Conservation (phyloP, 2,797 vertebrate genomes). For the Propithecus perrieri region DNA sequence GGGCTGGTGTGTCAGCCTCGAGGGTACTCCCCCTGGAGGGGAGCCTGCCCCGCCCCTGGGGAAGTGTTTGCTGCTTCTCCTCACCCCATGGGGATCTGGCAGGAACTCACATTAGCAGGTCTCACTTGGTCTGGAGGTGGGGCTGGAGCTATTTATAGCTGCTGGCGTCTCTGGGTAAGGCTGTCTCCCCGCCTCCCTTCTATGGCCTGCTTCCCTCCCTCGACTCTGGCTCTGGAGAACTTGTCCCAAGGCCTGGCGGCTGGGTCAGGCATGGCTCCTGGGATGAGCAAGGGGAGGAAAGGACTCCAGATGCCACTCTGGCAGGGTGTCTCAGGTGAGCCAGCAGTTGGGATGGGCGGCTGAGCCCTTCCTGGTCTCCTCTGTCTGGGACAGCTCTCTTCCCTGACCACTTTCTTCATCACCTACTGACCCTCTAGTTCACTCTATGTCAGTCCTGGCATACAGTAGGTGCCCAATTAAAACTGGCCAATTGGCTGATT, state of each 20-base stretch:
- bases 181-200: neutral
- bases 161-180: constrained; percentile 38
- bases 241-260: neutral
- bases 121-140: constrained; percentile 42
- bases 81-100: neutral
- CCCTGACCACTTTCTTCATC: neutral
- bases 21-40: neutral
- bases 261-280: neutral
- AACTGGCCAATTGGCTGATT: neutral
- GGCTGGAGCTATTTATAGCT: constrained; percentile 61
- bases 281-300: neutral
- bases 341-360: no score
- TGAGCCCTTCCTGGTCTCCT: neutral
- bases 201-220: neutral
- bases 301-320: neutral
- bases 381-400: neutral
- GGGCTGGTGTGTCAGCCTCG: neutral
- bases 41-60: accelerated
- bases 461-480: neutral
- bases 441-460: neutral
- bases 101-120: neutral
- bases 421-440: neutral
- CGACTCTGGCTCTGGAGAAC: neutral
- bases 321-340: neutral
- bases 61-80: neutral